These are phyloP conservation scores for Euzophera pinguis DNA, from an alignment of 2,888 invertebrate genomes.

Conservation along the genomic window DNA sequence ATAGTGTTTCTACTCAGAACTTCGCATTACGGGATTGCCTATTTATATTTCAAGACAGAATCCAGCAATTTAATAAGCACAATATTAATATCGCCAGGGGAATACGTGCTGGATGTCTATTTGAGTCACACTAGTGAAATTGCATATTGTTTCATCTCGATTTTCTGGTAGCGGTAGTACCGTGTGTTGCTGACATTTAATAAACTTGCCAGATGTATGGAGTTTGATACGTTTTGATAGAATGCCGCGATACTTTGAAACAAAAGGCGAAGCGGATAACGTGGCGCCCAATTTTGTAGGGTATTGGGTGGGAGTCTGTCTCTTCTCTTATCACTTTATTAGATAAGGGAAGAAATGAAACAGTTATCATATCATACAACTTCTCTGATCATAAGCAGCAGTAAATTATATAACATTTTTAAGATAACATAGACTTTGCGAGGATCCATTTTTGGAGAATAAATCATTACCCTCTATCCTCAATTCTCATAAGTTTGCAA, in stretches of 20 bases:
- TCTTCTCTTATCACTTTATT: no score
- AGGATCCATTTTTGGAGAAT: no score
- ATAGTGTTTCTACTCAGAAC: constrained; percentile 3
- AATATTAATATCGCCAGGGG: constrained; percentile 24
- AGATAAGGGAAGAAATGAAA: no score
- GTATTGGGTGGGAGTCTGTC: no score
- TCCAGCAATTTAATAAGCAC: constrained; percentile 30
- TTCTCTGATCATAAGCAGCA: no score
- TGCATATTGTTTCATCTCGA: constrained; percentile 44
- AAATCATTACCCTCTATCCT: no score
- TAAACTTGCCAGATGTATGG: constrained; percentile 56
- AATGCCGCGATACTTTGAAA: constrained; percentile 22
- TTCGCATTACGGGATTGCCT: constrained; percentile 11
- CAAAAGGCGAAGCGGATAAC: constrained; percentile 19
- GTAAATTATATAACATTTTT: no score
- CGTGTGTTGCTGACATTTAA: constrained; percentile 61
- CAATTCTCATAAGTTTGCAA: no score
- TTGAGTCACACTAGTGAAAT: constrained; percentile 38
- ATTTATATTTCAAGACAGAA: constrained; percentile 14
- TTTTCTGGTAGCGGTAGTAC: constrained; percentile 36
- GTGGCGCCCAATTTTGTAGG: background rate
- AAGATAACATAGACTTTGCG: no score
- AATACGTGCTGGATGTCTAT: constrained; percentile 30
- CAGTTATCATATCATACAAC: no score
- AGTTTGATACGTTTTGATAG: constrained; percentile 45